These are phyloP conservation scores for Pristionchus arcanus DNA, from an alignment of 2,888 invertebrate species.

Conservation along the genomic window DNA sequence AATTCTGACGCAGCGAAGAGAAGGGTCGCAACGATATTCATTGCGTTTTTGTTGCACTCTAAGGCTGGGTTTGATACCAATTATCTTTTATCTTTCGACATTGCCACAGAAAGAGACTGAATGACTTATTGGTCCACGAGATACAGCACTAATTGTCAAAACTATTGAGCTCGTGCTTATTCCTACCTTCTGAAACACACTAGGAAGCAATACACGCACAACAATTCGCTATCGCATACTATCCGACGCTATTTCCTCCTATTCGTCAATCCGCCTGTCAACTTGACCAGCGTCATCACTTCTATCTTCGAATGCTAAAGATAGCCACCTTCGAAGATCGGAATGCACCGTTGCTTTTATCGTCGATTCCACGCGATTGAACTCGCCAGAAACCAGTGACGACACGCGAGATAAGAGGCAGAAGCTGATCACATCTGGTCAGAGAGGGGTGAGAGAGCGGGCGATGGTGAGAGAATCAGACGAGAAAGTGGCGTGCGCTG, in stretches of 20 bases:
- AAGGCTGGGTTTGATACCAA: neutral
- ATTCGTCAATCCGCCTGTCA: neutral
- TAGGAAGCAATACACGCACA: too few species aligned
- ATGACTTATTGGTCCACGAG: too few species aligned
- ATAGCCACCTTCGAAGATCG: neutral
- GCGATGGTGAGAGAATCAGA: neutral
- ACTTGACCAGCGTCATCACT: neutral
- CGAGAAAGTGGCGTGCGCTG: neutral
- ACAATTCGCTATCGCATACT: too few species aligned
- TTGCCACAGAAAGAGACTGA: neutral
- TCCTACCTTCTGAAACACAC: too few species aligned
- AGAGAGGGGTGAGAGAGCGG: neutral
- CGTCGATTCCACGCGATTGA: neutral
- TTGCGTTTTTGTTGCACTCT: neutral
- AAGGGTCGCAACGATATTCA: neutral
- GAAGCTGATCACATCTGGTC: constrained; percentile 7
- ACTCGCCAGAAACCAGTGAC: constrained; percentile 1
- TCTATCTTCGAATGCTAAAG: neutral
- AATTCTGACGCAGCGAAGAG: neutral
- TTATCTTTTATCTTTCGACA: neutral
- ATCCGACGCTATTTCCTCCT: neutral
- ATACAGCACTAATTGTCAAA: too few species aligned
- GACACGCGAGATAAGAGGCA: neutral
- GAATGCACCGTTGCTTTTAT: neutral
- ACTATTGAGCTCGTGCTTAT: too few species aligned